Percentiles rank a stretch among this genome's conserved stretches.
Conservation (phyloP, 2,888 invertebrate species). For the Amblyjoppa proteus region DNA sequence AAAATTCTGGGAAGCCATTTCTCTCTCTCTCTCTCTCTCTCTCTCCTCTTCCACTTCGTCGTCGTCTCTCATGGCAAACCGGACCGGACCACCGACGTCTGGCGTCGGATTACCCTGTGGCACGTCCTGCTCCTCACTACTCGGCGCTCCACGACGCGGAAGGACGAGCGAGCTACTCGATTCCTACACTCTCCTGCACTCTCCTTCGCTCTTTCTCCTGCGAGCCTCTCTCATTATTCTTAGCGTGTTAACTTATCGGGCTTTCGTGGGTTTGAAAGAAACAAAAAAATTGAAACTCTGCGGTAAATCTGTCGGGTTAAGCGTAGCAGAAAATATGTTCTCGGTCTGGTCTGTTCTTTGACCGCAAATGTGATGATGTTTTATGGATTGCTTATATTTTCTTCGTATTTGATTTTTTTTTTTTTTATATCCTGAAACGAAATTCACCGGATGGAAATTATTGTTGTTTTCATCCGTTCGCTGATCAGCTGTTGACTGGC, state of each 20-base stretch:
- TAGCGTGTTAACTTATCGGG: constrained; percentile 36
- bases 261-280: constrained; percentile 16
- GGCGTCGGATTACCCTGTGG: constrained; percentile 65
- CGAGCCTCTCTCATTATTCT: constrained; percentile 28
- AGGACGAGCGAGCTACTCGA: constrained; percentile 50
- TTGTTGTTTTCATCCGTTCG: no score
- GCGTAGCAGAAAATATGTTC: not conserved
- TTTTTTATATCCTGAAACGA: no score
- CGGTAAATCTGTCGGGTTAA: constrained; percentile 27
- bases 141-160: constrained; percentile 52
- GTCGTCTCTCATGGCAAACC: constrained; percentile 62
- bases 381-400: not conserved
- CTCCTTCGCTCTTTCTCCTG: not conserved
- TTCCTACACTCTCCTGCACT: constrained; percentile 11
- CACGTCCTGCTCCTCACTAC: constrained; percentile 53
- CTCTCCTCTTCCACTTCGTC: constrained; percentile 39
- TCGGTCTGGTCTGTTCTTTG: not conserved
- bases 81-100: constrained; percentile 67
- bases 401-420: not conserved
- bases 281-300: not conserved
- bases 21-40: constrained; percentile 34
- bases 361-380: not conserved
- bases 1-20: constrained; percentile 71
- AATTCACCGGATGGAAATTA: no score
- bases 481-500: no score